These are phyloP conservation scores for Illadopsis cleaveri DNA, from an alignment of 2,113 vertebrate species.

Conservation along the genomic window DNA sequence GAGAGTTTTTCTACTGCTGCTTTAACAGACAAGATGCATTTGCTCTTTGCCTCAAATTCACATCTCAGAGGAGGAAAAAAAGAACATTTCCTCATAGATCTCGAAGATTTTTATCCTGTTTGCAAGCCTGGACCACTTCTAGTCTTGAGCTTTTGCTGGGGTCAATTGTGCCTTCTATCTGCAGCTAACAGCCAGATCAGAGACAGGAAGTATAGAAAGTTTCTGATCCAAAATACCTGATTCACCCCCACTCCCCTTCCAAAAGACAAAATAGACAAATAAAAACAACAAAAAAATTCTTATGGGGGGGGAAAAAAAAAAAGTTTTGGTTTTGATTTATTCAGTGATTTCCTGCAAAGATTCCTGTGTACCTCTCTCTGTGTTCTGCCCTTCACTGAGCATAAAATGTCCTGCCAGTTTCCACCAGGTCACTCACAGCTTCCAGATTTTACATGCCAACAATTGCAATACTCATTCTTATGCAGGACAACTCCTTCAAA, in stretches of 20 bases:
- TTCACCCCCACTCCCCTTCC: rapidly evolving
- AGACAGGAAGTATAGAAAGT: not conserved
- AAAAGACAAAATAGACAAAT: not conserved
- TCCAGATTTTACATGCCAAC: not conserved
- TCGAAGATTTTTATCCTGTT: not conserved
- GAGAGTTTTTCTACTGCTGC: not conserved
- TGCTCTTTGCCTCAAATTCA: not conserved
- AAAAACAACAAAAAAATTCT: not conserved
- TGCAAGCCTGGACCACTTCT: not conserved
- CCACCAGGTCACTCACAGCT: not conserved
- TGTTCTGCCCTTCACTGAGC: not conserved
- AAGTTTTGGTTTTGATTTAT: not conserved
- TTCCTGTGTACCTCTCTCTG: not conserved
- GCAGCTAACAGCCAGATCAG: not conserved
- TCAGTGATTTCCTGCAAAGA: not conserved
- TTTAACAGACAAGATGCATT: not conserved
- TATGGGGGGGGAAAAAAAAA: not conserved
- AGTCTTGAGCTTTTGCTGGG: not conserved
- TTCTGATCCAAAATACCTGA: not conserved
- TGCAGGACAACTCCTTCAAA: not conserved
- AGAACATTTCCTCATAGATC: not conserved
- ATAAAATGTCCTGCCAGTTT: not conserved
- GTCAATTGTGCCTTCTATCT: not conserved
- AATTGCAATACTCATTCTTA: not conserved
- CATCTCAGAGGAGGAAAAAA: not conserved